phyloP scores from a whole-genome alignment of 2,888 invertebrate genomes.

The Metopia argyrocephala region DNA sequence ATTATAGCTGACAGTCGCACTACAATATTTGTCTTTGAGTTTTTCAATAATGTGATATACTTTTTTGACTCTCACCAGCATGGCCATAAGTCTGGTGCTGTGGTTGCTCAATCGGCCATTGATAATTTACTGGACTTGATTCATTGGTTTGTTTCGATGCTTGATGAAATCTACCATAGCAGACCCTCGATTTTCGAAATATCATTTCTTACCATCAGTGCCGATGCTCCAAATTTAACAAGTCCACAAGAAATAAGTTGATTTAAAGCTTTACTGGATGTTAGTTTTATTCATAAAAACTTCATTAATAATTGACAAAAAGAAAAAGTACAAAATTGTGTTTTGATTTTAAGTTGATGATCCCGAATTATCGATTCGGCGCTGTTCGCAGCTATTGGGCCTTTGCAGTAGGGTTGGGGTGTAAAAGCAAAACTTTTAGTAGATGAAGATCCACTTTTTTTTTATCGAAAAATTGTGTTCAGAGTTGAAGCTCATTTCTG shows the following conservation, averaged over 20 bases:
- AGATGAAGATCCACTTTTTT: no score
- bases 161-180: conserved; percentile 71
- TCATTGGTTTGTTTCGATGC: conserved; percentile 73
- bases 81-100: conserved; percentile 72
- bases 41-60: conserved; percentile 70
- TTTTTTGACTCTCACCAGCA: conserved; percentile 75
- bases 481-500: no score
- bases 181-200: conserved; percentile 72
- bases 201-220: conserved; percentile 69
- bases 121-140: conserved; percentile 70
- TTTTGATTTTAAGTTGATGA: no score
- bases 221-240: conserved; percentile 28
- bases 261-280: conserved; percentile 14
- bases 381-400: no score
- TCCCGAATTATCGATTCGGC: no score
- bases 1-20: conserved; percentile 75
- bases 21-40: conserved; percentile 72
- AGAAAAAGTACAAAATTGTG: not conserved
- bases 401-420: no score
- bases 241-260: not conserved
- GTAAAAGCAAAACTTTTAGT: no score
- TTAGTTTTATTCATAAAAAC: not conserved
- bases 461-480: no score
- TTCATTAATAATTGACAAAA: no score
- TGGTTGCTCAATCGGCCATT: conserved; percentile 71